Base-by-base conservation (phyloP, 1,140 invertebrate species). In the Drosophila willistoni region DNA sequence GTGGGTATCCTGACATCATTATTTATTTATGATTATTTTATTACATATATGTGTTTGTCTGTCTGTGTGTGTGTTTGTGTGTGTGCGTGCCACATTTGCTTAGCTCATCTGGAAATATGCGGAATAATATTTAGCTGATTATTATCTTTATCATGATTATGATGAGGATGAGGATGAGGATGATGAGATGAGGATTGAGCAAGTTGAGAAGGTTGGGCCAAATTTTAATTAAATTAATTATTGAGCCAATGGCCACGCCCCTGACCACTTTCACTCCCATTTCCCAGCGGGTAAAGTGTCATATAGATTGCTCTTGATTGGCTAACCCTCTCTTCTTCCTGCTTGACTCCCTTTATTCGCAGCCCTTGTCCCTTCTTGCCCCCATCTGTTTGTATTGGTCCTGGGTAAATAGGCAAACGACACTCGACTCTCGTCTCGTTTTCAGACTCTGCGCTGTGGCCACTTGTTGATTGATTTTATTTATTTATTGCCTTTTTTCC, bases 21-120 rank as follows among this genome's bases (percentile, higher is more conserved):
- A 89, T 77, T 84, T 89, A 89, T 89, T 89, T 89, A 89, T 90
- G 84, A 89, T 90, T 89, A 90, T 89, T 89, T 89, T 87, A 89
- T 89, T 89, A 87, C 80, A 73, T 79, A 64, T 67, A 47, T 29
- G 54, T 29, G 22, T 47, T 63, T 64, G 69, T 17, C 69, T 33
- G 29, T 7, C 29, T 29, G 29, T 29, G 66, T 22, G 68, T 14
- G 68, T 29, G 29, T 29, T 62, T 22, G 68, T 14, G 68, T 56
- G 60, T 13, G 63, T 56, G 61, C 19, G 36, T 39, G 29, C 25
- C 25, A 44, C 39, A 42, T 44, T 62, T 64, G 72, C 66, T 71
- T 70, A 64, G 72, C 66, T 74, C 55, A 51, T 51, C 44, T 51
- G 44, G 44, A 56, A 71, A 74, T 51, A 71, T 77, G 41, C 68